Evolutionary conservation across 2,888 invertebrate species (phyloP).

Genomic region (Agonum fuliginosum): DNA sequence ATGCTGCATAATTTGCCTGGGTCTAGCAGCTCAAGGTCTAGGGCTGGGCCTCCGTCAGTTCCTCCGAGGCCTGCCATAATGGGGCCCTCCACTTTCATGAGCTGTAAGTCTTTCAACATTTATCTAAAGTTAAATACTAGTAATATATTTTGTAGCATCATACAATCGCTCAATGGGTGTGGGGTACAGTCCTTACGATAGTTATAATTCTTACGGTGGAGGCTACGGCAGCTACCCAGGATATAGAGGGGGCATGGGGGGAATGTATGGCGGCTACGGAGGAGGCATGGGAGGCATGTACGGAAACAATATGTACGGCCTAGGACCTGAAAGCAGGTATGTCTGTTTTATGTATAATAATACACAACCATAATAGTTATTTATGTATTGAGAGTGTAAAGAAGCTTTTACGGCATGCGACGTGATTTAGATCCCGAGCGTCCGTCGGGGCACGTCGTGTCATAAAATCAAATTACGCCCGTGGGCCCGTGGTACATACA

Average conservation of each 20-base stretch:
- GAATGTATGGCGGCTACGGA: constrained; percentile 21
- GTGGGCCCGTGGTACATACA: too few relatives aligned
- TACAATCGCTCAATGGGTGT: constrained; percentile 62
- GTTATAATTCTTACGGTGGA: constrained; percentile 67
- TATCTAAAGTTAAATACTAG: background rate
- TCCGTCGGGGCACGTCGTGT: too few relatives aligned
- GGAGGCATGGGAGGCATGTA: constrained; percentile 70
- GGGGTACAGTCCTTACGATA: constrained; percentile 66
- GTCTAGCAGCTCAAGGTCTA: constrained; percentile 61
- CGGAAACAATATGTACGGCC: constrained; percentile 69
- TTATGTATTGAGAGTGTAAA: too few relatives aligned
- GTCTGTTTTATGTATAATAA: too few relatives aligned
- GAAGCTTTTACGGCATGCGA: too few relatives aligned
- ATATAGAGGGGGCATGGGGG: constrained; percentile 65
- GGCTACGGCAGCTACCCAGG: constrained; percentile 69
- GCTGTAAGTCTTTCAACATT: constrained; percentile 19
- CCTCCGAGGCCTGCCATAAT: constrained; percentile 69
- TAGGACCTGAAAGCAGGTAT: constrained; percentile 76
- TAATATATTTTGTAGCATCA: background rate
- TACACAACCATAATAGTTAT: too few relatives aligned
- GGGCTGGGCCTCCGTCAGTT: constrained; percentile 66
- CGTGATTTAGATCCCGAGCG: too few relatives aligned
- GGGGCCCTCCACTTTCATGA: background rate
- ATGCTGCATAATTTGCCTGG: constrained; percentile 34
- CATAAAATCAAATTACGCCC: background rate